phyloP scores from a whole-genome alignment of 30 jellyfish, hydroid and myxozoan genomes.

The Aurelia aurita complex sp. Pacific region DNA sequence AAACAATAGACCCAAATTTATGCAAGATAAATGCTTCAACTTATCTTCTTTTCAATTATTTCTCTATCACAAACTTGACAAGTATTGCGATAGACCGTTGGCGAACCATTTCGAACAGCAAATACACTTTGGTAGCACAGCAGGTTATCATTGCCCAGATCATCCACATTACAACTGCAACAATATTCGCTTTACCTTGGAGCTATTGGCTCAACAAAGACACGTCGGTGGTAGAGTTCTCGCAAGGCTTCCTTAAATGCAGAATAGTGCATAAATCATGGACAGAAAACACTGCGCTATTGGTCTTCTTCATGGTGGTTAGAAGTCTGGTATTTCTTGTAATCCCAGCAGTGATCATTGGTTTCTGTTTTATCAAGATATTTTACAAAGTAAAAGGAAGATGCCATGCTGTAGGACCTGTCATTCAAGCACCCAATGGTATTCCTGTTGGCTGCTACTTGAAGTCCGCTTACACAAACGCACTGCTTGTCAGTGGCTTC shows the following conservation, averaged over 20 bases:
- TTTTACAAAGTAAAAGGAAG: conserved; percentile 28
- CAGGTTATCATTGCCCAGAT: conserved; percentile 39
- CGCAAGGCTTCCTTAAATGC: conserved; percentile 54
- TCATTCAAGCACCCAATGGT: conserved; percentile 29
- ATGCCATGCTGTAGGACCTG: conserved; percentile 52
- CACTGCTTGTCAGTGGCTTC: conserved; percentile 42
- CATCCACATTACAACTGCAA: not conserved
- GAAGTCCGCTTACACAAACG: conserved; percentile 56
- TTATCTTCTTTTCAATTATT: conserved; percentile 17
- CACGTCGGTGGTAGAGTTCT: conserved; percentile 20
- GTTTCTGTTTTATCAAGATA: conserved; percentile 32
- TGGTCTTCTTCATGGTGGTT: not conserved
- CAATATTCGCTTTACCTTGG: conserved; percentile 32
- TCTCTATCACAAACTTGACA: conserved; percentile 48
- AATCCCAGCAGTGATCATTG: conserved; percentile 14
- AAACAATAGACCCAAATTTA: conserved; percentile 1
- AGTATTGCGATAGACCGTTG: conserved; percentile 49
- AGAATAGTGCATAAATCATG: conserved; percentile 21
- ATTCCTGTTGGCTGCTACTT: conserved; percentile 63
- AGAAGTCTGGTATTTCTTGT: conserved; percentile 13
- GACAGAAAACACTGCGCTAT: conserved; percentile 1
- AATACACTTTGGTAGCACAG: conserved; percentile 23
- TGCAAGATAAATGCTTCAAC: conserved; percentile 39
- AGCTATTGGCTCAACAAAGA: conserved; percentile 7
- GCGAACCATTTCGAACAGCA: conserved; percentile 46